Base-by-base conservation (phyloP, 2,113 vertebrate species). In the Spea multiplicata region DNA sequence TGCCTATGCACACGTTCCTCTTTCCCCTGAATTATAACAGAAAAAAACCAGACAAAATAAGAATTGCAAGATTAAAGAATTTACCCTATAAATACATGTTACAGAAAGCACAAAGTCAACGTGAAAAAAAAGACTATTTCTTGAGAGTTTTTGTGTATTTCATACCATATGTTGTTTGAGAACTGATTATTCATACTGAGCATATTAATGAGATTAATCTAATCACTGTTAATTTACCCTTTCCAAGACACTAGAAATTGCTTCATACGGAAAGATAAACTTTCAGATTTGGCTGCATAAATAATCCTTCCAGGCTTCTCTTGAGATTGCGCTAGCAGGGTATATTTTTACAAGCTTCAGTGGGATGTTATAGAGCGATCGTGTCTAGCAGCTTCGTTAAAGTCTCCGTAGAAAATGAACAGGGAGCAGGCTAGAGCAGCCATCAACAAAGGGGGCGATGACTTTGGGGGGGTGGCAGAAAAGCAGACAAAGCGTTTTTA, bases 141-240 rank as follows among this genome's bases (percentile, higher is more conserved):
- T 52, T 52, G 69, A 69, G 66, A 68, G 57, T 68, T 64, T 76
- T 69, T 68, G 44, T 76, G 74, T 59, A 57, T 16, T 76, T 66
- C 30, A 44, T 14, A 69, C 74, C 74, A 76, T 76, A 76, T 76
- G 74, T 49, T 76, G 65, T 59, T 69, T 66, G 46, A 66, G 74
- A 68, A 69, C 55, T 47, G n/a, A 69, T 76, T 76, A 66, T 75
- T 76, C 74, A 68, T 76, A 76, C 66, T 55, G 66, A 52, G 74
- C 46, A 68, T 76, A 67, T 76, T 76, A 76, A 76, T 76, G 65
- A 76, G 74, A 76, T 59, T 76, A 76, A 76, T 76, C 74, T 76
- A 76, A 76, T 68, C 66, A 48, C 45, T 59, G 74, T 61, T 69
- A 69, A 76, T 69, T 76, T 69, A 68, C 44, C 67, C 53, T 68